Conservation (phyloP, 2,113 vertebrate genomes). For the Heterotilapia buettikoferi region DNA sequence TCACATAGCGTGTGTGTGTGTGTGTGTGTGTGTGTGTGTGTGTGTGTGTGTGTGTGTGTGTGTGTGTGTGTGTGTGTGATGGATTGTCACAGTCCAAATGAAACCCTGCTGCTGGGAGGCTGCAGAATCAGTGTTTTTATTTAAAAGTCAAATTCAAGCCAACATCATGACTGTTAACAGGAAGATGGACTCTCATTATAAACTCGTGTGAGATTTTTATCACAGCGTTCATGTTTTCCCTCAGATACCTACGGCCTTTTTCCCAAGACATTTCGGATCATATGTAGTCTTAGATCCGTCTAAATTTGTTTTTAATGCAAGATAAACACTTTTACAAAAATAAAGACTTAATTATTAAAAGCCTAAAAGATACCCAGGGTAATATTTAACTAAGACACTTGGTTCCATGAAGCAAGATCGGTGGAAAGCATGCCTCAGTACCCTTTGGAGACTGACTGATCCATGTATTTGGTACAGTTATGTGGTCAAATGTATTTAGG, state of each 20-base stretch:
- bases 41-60: not conserved
- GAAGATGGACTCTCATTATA: not conserved
- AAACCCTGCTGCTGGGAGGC: slow-evolving; percentile 30
- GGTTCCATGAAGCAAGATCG: rapidly evolving
- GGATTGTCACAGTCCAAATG: slow-evolving; percentile 36
- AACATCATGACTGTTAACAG: not conserved
- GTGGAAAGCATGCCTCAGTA: not conserved
- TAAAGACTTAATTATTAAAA: not conserved
- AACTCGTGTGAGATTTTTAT: not conserved
- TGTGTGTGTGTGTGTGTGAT: not conserved
- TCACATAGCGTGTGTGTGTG: not conserved
- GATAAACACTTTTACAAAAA: not conserved
- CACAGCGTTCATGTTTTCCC: not conserved
- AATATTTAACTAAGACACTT: not conserved
- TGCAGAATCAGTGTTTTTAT: slow-evolving; percentile 7
- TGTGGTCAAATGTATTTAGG: not conserved
- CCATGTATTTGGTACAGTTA: not conserved
- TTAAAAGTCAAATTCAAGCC: not conserved
- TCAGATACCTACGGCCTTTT: not conserved
- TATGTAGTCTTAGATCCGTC: not conserved
- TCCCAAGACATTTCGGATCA: not conserved
- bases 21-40: not conserved
- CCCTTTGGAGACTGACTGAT: not conserved
- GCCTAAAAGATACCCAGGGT: not conserved
- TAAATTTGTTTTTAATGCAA: not conserved